Percentiles rank a stretch among this genome's conserved stretches.
phyloP scores from a whole-genome alignment of 2,113 vertebrate genomes.

The Trematocara marginatum region DNA sequence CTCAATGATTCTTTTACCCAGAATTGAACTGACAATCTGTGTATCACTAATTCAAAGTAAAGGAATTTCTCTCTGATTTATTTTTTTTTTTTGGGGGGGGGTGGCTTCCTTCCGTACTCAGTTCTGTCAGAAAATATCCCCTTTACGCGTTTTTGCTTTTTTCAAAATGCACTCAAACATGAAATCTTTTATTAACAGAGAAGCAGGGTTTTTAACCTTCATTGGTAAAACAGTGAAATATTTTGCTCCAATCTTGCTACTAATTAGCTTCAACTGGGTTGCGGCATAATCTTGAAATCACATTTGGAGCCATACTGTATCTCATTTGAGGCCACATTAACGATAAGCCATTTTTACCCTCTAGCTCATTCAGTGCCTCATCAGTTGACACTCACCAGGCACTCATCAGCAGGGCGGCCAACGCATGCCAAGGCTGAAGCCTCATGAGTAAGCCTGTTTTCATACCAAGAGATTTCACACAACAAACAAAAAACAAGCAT shows the following conservation, averaged over 20 bases:
- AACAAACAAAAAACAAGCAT: conserved; percentile 7
- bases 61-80: not conserved
- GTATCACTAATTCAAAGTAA: conserved; percentile 7
- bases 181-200: conserved; percentile 17
- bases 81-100: fast-evolving
- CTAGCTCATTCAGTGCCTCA: conserved; percentile 15
- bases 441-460: conserved; percentile 26
- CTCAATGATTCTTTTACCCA: conserved; percentile 41
- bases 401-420: not conserved
- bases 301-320: conserved; percentile 16
- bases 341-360: not conserved
- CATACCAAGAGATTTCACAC: not conserved
- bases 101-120: not conserved
- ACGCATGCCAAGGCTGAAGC: not conserved
- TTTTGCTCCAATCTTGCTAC: not conserved
- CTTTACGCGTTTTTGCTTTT: not conserved
- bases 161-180: not conserved
- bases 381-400: conserved; percentile 36
- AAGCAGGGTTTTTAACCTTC: not conserved
- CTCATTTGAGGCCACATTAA: conserved; percentile 34
- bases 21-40: conserved; percentile 24
- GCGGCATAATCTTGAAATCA: not conserved
- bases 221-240: not conserved
- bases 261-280: conserved; percentile 6
- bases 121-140: not conserved